Percentiles rank a stretch among this genome's conserved stretches.
Evolutionary conservation across 2,113 vertebrate genomes (phyloP).

Genomic region (Micronisus gabar): DNA sequence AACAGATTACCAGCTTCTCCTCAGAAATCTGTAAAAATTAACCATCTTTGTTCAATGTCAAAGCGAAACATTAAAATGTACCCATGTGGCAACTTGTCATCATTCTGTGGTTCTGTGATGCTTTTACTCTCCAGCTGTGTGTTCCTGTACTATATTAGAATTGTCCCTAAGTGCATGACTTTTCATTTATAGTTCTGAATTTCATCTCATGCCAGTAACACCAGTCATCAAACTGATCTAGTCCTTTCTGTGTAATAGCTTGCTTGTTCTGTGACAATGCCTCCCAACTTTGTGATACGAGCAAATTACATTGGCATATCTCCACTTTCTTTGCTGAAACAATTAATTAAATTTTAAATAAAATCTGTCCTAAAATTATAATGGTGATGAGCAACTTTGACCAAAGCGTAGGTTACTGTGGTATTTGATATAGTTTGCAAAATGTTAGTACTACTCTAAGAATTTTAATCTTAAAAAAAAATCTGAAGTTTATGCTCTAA

Average conservation of each 20-base stretch:
- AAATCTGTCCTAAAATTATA: neutral
- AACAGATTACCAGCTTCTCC: neutral
- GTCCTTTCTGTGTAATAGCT: neutral
- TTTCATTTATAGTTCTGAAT: constrained; percentile 23
- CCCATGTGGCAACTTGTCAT: neutral
- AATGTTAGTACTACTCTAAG: neutral
- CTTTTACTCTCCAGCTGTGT: neutral
- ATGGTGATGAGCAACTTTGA: neutral
- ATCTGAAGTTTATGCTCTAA: neutral
- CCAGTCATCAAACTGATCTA: constrained; percentile 3
- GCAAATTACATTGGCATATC: neutral
- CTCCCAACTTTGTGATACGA: neutral
- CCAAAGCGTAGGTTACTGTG: neutral
- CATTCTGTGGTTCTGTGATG: neutral
- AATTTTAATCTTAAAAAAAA: neutral
- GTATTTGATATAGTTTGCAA: neutral
- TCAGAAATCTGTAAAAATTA: constrained; percentile 6
- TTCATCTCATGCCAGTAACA: neutral
- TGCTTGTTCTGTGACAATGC: constrained; percentile 7
- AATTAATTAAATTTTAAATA: neutral
- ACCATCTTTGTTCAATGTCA: neutral
- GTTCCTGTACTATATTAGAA: neutral
- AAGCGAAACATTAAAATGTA: neutral
- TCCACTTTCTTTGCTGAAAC: neutral
- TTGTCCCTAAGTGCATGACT: constrained; percentile 12